A percentile compares a stretch with the other conserved stretches of the same genome.
Evolutionary conservation across 2,888 invertebrate genomes (phyloP).

Genomic region (Caenorhabditis panamensis): DNA sequence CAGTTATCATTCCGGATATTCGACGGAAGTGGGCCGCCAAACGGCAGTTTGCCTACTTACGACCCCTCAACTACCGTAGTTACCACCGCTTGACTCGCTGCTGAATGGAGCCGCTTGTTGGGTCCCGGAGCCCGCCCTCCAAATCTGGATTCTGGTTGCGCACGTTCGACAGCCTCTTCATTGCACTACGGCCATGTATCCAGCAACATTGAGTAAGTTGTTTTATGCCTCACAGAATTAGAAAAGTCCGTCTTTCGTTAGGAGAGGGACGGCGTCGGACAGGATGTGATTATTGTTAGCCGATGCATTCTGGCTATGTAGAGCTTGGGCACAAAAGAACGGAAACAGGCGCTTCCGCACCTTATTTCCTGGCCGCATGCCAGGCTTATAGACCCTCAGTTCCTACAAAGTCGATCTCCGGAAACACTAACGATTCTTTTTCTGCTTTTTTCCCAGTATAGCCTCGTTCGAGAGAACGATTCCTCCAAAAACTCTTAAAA

Average conservation of each 20-base stretch:
- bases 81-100: constrained; percentile 23
- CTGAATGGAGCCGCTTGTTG: constrained; percentile 51
- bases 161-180: constrained; percentile 37
- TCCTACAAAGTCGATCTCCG: constrained; percentile 59
- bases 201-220: constrained; percentile 61
- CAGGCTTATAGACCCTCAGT: constrained; percentile 56
- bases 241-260: constrained; percentile 8
- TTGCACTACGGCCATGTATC: constrained; percentile 59
- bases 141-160: constrained; percentile 34
- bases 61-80: constrained; percentile 51
- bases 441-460: constrained; percentile 4
- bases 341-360: constrained; percentile 73
- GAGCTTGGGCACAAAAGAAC: constrained; percentile 62
- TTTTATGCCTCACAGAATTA: constrained; percentile 51
- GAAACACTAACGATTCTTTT: constrained; percentile 63
- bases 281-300: constrained; percentile 62
- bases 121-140: constrained; percentile 44
- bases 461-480: constrained; percentile 19
- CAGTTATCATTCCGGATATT: constrained; percentile 59
- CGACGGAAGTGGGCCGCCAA: constrained; percentile 51
- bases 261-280: constrained; percentile 27
- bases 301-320: constrained; percentile 44
- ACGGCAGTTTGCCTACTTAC: constrained; percentile 33
- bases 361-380: constrained; percentile 69
- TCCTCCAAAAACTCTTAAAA: not conserved